phyloP scores from a whole-genome alignment of 2,888 invertebrate genomes.

The Plagodis dolabraria region DNA sequence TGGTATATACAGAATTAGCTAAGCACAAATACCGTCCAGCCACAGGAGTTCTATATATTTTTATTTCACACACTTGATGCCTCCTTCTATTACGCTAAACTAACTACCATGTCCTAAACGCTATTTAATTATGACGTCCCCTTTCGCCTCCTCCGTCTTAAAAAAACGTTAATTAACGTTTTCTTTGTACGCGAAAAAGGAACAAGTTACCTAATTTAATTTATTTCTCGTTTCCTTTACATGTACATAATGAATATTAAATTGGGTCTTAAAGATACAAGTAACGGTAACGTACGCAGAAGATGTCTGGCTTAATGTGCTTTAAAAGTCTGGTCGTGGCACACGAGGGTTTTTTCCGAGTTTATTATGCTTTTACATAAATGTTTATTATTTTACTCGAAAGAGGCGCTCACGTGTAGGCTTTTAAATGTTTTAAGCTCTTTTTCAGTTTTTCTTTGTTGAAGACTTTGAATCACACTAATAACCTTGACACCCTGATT shows the following conservation, averaged over 20 bases:
- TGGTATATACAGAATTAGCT: no score
- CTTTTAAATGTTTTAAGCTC: no score
- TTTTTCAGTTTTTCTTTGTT: no score
- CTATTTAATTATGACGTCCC: no score
- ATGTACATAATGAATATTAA: constrained; percentile 19
- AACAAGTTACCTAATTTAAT: constrained; percentile 17
- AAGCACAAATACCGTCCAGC: no score
- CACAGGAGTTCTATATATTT: no score
- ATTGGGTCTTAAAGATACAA: constrained; percentile 9
- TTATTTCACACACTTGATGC: no score
- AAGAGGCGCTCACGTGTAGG: neutral
- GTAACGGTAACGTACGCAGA: constrained; percentile 6
- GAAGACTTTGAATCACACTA: no score
- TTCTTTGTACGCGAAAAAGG: constrained; percentile 19
- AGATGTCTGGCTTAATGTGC: constrained; percentile 8
- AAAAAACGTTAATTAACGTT: constrained; percentile 25
- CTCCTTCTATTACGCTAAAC: no score
- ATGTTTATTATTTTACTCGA: constrained; percentile 11
- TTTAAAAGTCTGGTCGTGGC: constrained; percentile 12
- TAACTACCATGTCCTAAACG: no score
- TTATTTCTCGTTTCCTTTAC: constrained; percentile 17
- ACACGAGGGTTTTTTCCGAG: constrained; percentile 2
- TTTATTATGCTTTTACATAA: constrained; percentile 20
- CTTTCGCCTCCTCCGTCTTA: constrained; percentile 1
- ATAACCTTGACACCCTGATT: no score